phyloP scores from a whole-genome alignment of 2,113 vertebrate species.

The Xyliphius kryptos region DNA sequence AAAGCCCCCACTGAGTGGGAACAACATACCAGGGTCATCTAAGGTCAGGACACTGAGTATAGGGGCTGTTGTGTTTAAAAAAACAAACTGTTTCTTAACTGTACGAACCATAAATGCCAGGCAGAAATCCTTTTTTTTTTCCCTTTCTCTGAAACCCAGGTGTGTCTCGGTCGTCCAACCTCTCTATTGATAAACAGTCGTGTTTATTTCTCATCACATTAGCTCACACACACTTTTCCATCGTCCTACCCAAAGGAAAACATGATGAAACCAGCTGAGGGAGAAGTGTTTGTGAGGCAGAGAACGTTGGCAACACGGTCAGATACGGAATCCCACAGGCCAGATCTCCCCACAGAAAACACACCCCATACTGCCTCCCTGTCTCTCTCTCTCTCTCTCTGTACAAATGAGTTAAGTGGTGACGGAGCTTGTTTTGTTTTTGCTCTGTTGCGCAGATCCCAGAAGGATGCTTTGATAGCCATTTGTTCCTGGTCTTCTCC shows the following conservation, averaged over 20 bases:
- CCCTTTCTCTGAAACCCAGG: neutral
- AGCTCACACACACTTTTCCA: neutral
- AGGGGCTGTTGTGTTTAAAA: constrained; percentile 9
- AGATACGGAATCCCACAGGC: constrained; percentile 19
- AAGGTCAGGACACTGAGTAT: constrained; percentile 3
- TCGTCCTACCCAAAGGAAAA: constrained; percentile 24
- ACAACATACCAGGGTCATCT: neutral
- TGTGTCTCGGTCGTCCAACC: neutral
- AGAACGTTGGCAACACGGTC: constrained; percentile 29
- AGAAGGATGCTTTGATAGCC: constrained; percentile 26
- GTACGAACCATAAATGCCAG: neutral
- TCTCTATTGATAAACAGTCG: neutral
- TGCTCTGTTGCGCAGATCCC: constrained; percentile 17
- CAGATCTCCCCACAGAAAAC: constrained; percentile 8
- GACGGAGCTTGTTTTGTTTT: constrained; percentile 32
- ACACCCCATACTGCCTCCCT: neutral
- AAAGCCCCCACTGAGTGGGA: neutral
- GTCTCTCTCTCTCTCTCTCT: neutral
- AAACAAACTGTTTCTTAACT: neutral
- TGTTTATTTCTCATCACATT: constrained; percentile 4
- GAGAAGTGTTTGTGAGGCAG: constrained; percentile 33
- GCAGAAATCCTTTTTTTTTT: neutral
- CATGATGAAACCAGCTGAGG: constrained; percentile 32
- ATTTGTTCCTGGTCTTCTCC: constrained; percentile 35
- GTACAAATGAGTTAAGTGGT: constrained; percentile 5